Percentiles rank a stretch among this genome's conserved stretches.
These are phyloP conservation scores for Patagioenas fasciata DNA, from an alignment of 2,113 vertebrate genomes.

Conservation along the genomic window DNA sequence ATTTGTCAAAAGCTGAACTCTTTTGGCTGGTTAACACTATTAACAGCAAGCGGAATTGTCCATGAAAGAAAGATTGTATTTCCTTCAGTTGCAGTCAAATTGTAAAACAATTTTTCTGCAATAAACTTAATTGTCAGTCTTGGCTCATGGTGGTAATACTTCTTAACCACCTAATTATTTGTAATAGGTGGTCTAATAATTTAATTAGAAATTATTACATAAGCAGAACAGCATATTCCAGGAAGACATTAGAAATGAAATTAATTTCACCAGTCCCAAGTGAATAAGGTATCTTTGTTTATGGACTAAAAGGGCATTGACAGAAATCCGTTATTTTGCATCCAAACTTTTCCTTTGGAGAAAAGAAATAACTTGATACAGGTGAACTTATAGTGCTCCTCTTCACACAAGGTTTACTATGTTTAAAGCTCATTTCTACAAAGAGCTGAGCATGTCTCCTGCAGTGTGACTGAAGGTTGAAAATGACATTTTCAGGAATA, in stretches of 20 bases:
- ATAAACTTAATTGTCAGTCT: background rate
- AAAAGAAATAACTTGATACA: background rate
- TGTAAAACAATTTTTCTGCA: background rate
- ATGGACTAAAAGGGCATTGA: background rate
- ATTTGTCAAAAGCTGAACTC: background rate
- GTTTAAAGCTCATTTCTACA: background rate
- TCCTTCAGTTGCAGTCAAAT: background rate
- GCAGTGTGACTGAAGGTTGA: background rate
- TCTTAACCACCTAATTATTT: background rate
- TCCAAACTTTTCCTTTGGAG: background rate
- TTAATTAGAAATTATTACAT: background rate
- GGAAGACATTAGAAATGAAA: background rate
- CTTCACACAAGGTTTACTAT: background rate
- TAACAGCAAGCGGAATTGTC: background rate
- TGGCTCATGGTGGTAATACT: background rate
- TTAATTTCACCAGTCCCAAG: background rate
- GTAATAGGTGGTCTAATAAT: background rate
- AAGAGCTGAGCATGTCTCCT: background rate
- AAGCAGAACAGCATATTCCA: background rate
- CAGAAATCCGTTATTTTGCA: background rate
- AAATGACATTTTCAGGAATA: background rate
- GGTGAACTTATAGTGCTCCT: background rate
- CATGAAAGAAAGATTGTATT: background rate
- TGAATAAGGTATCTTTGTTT: background rate
- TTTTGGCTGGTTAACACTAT: background rate